Conservation (phyloP, 2,113 vertebrate genomes). For the Limnothrissa miodon region DNA sequence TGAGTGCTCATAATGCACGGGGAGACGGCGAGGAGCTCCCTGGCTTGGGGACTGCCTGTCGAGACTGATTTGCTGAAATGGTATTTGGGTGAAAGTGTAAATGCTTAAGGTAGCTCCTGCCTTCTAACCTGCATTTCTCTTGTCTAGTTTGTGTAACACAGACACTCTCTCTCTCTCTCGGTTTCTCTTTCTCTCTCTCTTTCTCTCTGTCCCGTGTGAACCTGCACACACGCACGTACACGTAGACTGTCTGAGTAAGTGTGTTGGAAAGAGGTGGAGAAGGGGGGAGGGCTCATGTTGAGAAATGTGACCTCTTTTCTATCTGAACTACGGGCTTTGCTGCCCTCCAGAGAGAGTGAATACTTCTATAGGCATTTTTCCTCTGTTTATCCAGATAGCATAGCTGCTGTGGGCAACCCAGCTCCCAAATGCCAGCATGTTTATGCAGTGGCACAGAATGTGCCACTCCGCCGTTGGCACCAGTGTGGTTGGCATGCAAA, state of each 20-base stretch:
- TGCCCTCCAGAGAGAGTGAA: background rate
- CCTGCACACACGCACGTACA: background rate
- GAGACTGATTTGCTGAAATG: background rate
- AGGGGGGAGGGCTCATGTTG: background rate
- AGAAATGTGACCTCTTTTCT: background rate
- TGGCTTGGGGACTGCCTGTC: background rate
- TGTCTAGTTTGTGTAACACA: no score
- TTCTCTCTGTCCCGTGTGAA: constrained; percentile 7
- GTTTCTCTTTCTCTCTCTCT: constrained; percentile 13
- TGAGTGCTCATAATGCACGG: background rate
- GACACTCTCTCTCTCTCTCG: background rate
- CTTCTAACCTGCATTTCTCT: background rate
- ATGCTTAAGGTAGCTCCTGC: background rate
- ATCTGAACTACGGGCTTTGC: background rate
- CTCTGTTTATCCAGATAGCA: background rate
- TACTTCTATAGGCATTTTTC: background rate
- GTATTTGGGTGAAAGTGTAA: background rate
- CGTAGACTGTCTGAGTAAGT: background rate
- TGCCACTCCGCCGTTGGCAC: background rate
- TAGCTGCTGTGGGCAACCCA: background rate
- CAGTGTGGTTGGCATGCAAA: background rate
- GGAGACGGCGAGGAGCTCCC: no score
- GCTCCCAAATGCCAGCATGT: background rate
- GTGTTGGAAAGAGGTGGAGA: background rate
- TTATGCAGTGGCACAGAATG: background rate